Percentiles rank a stretch among this genome's conserved stretches.
phyloP scores from a whole-genome alignment of 2,888 invertebrate genomes.

The Dryadula phaetusa region DNA sequence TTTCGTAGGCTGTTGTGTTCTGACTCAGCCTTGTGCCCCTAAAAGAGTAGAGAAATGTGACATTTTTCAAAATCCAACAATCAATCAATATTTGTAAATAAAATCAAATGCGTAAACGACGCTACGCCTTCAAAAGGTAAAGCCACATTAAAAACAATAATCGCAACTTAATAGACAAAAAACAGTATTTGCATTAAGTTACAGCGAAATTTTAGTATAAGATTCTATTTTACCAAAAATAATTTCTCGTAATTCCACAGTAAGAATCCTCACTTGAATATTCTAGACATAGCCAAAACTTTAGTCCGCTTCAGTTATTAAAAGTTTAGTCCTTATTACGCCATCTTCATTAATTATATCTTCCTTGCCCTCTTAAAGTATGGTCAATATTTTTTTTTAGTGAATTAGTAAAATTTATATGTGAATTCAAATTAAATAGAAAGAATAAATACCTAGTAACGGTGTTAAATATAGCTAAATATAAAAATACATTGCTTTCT shows the following conservation, averaged over 20 bases:
- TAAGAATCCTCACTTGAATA: constrained; percentile 48
- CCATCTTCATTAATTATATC: constrained; percentile 41
- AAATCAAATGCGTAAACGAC: no score
- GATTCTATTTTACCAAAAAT: constrained; percentile 8
- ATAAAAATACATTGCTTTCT: no score
- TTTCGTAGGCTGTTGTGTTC: no score
- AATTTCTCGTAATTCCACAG: constrained; percentile 42
- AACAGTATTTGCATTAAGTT: not conserved
- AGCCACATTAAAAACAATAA: not conserved
- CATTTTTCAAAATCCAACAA: no score
- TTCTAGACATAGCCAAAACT: constrained; percentile 46
- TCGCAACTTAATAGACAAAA: not conserved
- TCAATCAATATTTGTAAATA: no score
- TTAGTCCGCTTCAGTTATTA: constrained; percentile 48
- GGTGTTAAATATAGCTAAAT: no score
- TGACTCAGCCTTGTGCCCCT: no score
- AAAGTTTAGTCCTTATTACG: constrained; percentile 46
- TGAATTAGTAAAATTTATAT: not conserved
- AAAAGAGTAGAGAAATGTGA: no score
- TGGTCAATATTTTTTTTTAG: constrained; percentile 5
- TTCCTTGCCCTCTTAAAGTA: constrained; percentile 19
- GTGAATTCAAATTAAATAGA: not conserved
- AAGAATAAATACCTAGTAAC: no score
- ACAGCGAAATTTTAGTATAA: not conserved
- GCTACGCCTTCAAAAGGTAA: no score